Evolutionary conservation across 2,113 vertebrate genomes (phyloP), one percentile per base, ranked within the genome.

Genomic region (Thalassoma bifasciatum): DNA sequence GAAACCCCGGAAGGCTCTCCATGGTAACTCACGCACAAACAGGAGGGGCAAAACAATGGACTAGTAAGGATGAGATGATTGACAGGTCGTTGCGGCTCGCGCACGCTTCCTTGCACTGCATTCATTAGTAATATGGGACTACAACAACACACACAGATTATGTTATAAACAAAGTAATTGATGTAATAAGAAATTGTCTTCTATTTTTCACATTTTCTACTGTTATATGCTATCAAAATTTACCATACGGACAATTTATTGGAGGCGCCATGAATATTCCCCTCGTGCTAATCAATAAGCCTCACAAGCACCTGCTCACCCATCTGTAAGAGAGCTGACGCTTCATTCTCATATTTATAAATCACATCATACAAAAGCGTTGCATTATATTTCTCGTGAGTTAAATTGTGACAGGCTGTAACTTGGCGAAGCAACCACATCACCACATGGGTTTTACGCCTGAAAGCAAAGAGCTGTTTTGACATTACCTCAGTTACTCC

Each of bases 21-120:
- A 84, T 78, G 82, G 87, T 21, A 84, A 90, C 91, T 66, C 83
- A 76, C 64, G 86, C 66, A 73, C 80, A 84, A 82, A 84, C 77
- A 66, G 82, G 66, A 77, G 49, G 78, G 54, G 71, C 40, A n/a
- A 84, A 84, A 89, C 84, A 86, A 90, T 82, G 67, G 87, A 64
- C 58, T 11, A 19, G 67, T 58, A 57, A 47, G 78, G 81, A 66
- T 61, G 62, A 47, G 26, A 66, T 89, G 84, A 92, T 85, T 89
- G 88, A 82, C 85, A 88, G 77, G 46, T 75, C 62, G 68, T n/a
- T 63, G 83, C 47, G 36, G 74, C 71, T 80, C 44, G 64, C 47
- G 52, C 59, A 49, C 42, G 46, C 61, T 21, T 64, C 68, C 36
- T 36, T 11, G 21, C 14, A 19, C 21, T 17, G 46, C 63, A 60